phyloP scores from a whole-genome alignment of 2,888 invertebrate species.

The Polydrusus cervinus region DNA sequence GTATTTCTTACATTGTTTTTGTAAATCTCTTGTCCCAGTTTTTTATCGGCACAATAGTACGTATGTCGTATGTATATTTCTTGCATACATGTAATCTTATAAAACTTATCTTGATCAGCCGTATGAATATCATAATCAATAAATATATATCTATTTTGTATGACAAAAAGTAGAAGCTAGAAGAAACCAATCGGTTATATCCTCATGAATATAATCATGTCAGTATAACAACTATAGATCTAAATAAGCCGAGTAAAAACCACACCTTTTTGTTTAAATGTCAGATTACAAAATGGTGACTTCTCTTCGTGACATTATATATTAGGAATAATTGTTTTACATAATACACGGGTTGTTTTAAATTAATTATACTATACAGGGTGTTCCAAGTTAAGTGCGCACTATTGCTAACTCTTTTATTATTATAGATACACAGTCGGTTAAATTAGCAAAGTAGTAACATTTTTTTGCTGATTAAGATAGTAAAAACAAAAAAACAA shows the following conservation, averaged over 20 bases:
- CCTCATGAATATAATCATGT: slow-evolving; percentile 25
- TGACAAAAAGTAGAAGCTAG: slow-evolving; percentile 8
- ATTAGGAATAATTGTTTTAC: not conserved
- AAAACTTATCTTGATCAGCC: not conserved
- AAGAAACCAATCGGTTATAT: slow-evolving; percentile 22
- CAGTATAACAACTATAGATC: not conserved
- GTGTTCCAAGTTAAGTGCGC: too few relatives aligned
- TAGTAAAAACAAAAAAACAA: too few relatives aligned
- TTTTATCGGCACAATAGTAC: too few relatives aligned
- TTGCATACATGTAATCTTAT: too few relatives aligned
- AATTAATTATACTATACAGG: too few relatives aligned
- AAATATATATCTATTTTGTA: not conserved
- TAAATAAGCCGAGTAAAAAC: slow-evolving; percentile 20
- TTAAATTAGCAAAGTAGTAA: too few relatives aligned
- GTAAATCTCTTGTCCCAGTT: too few relatives aligned
- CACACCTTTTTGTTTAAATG: slow-evolving; percentile 34
- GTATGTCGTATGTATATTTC: too few relatives aligned
- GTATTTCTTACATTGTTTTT: too few relatives aligned
- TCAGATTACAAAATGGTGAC: slow-evolving; percentile 23
- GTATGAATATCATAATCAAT: not conserved
- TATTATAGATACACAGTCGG: too few relatives aligned
- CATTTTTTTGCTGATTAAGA: too few relatives aligned
- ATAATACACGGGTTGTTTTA: not conserved
- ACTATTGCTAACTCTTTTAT: too few relatives aligned
- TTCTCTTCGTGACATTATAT: slow-evolving; percentile 8